Percentiles rank a stretch among this genome's conserved stretches.
phyloP scores from a whole-genome alignment of 2,113 vertebrate genomes.

The Corapipo altera region DNA sequence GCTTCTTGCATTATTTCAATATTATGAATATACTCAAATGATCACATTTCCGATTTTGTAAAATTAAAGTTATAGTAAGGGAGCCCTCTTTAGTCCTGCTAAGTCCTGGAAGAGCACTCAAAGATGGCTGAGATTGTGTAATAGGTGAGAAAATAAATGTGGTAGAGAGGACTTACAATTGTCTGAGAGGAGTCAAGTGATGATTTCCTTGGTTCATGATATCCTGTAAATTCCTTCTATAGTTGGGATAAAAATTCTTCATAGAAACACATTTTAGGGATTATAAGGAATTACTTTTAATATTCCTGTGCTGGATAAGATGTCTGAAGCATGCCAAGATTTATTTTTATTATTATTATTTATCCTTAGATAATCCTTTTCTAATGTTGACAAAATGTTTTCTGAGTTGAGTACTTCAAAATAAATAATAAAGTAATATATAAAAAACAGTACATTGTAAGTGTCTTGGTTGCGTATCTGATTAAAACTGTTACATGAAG shows the following conservation, averaged over 20 bases:
- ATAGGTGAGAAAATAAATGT: neutral
- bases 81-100: neutral
- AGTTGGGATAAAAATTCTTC: neutral
- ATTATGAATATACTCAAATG: neutral
- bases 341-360: neutral
- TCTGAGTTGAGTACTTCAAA: neutral
- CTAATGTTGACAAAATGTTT: neutral
- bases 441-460: neutral
- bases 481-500: neutral
- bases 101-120: neutral
- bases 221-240: slow-evolving; percentile 20
- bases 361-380: slow-evolving; percentile 1
- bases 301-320: neutral
- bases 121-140: neutral
- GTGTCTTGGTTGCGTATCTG: neutral
- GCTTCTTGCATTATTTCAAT: slow-evolving; percentile 50
- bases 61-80: slow-evolving; percentile 35
- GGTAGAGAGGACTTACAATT: neutral
- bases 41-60: slow-evolving; percentile 29
- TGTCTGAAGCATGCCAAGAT: neutral
- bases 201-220: slow-evolving; percentile 26
- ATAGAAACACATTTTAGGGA: neutral
- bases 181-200: slow-evolving; percentile 49
- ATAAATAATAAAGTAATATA: neutral
- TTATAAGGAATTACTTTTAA: neutral